phyloP scores from a whole-genome alignment of 2,113 vertebrate genomes.

The Saimiri boliviensis region DNA sequence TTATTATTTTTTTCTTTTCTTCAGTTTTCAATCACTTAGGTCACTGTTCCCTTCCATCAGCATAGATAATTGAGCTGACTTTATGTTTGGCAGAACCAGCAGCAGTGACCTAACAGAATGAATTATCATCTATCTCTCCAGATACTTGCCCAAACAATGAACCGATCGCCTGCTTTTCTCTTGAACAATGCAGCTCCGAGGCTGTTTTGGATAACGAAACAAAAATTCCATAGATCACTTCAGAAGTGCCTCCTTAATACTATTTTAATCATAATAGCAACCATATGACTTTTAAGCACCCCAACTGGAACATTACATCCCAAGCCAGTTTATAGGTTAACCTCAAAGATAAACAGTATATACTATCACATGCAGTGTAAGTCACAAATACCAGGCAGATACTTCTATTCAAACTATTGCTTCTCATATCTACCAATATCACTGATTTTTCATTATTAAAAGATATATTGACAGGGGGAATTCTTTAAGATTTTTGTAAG shows the following conservation, averaged over 20 bases:
- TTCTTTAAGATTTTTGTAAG: slow-evolving; percentile 11
- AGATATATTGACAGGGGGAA: not conserved
- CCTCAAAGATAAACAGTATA: not conserved
- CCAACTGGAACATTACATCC: not conserved
- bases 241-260: not conserved
- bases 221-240: not conserved
- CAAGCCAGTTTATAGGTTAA: not conserved
- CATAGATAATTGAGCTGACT: not conserved
- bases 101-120: not conserved
- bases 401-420: not conserved
- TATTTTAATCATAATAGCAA: slow-evolving; percentile 1
- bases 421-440: not conserved
- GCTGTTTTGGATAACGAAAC: not conserved
- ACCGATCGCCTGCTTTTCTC: not conserved
- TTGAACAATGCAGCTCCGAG: not conserved
- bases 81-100: not conserved
- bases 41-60: not conserved
- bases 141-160: not conserved
- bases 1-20: not conserved
- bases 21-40: not conserved
- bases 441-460: not conserved
- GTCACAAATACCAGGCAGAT: not conserved
- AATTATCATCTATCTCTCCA: not conserved
- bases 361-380: not conserved
- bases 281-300: not conserved